Conservation (phyloP, 2,888 invertebrate species). For the Periphyllus acericola region DNA sequence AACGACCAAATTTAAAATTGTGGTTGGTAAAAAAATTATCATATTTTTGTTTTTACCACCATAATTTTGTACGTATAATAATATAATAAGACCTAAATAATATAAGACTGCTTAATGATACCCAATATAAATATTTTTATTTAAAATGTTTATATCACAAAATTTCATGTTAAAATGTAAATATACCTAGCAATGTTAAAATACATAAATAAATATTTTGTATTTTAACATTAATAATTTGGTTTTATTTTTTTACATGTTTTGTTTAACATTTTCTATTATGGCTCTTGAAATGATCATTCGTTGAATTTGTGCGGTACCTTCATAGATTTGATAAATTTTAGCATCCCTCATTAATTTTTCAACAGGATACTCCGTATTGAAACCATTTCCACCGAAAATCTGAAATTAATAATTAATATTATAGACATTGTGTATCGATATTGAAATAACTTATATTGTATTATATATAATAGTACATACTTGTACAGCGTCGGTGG, state of each 20-base stretch:
- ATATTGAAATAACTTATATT: background rate
- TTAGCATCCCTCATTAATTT: slow-evolving; percentile 99
- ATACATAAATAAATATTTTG: slow-evolving; percentile 20
- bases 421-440: background rate
- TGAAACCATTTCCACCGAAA: slow-evolving; percentile 96
- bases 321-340: slow-evolving; percentile 98
- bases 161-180: background rate
- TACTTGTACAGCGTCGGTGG: slow-evolving; percentile 88
- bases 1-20: background rate
- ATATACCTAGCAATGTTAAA: background rate
- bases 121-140: slow-evolving; percentile 23
- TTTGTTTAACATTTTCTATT: slow-evolving; percentile 70
- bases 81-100: background rate
- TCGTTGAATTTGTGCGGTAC: slow-evolving; percentile 96
- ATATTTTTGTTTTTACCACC: slow-evolving; percentile 10
- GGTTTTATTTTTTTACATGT: slow-evolving; percentile 29
- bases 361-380: slow-evolving; percentile 97
- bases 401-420: slow-evolving; percentile 71
- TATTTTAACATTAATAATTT: background rate
- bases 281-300: slow-evolving; percentile 87
- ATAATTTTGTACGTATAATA: background rate
- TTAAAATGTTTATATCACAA: slow-evolving; percentile 2
- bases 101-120: slow-evolving; percentile 35
- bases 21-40: background rate
- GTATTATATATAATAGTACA: too few species aligned